These are phyloP conservation scores for Lepidotrigona ventralis DNA, from an alignment of 1,140 invertebrate genomes.

Conservation along the genomic window DNA sequence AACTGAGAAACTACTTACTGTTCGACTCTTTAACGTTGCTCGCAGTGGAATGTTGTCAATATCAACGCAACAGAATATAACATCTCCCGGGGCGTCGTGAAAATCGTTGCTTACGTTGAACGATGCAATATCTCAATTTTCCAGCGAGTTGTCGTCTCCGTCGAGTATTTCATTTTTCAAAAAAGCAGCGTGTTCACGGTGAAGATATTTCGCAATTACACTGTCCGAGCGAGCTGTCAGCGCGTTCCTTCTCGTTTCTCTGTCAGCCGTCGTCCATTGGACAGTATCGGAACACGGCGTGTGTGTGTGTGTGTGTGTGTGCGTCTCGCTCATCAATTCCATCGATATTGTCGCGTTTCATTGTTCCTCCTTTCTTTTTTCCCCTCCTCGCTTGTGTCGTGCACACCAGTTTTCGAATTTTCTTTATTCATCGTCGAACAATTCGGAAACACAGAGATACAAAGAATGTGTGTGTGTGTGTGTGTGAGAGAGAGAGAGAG, in stretches of 20 bases:
- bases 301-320: too few species aligned
- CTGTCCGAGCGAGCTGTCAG: slow-evolving; percentile 1
- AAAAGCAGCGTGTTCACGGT: not conserved
- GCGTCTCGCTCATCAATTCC: slow-evolving; percentile 27
- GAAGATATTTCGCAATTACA: slow-evolving; percentile 37
- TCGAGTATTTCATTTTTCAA: slow-evolving; percentile 15
- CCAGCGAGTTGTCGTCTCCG: not conserved
- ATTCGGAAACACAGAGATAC: slow-evolving; percentile 20
- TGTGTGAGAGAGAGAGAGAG: not conserved
- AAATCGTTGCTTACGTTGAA: too few species aligned
- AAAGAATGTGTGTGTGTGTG: too few species aligned
- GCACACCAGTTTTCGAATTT: slow-evolving; percentile 38
- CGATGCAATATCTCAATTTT: not conserved
- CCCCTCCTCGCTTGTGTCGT: slow-evolving; percentile 7
- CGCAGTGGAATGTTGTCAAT: too few species aligned
- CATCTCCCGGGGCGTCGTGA: too few species aligned
- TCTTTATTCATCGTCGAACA: slow-evolving; percentile 38
- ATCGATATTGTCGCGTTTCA: slow-evolving; percentile 43
- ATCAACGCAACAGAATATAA: too few species aligned
- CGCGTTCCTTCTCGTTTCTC: slow-evolving; percentile 36
- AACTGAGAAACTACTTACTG: too few species aligned
- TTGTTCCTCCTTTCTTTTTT: not conserved
- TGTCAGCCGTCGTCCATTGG: not conserved
- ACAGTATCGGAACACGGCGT: not conserved
- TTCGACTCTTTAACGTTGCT: too few species aligned